phyloP scores from a whole-genome alignment of 2,113 vertebrate genomes.

The Ciconia boyciana region DNA sequence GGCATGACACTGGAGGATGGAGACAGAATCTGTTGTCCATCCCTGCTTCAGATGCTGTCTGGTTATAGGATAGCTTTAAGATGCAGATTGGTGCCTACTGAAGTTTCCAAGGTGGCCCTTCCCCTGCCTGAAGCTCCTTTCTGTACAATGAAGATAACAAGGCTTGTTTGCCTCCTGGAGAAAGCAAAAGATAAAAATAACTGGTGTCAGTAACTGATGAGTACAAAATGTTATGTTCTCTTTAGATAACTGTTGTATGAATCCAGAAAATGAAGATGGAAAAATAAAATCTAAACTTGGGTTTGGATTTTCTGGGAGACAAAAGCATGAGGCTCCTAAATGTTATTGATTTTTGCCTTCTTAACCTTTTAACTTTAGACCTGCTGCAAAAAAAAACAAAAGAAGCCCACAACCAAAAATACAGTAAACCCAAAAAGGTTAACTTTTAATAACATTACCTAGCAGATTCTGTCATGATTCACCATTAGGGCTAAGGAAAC shows the following conservation, averaged over 20 bases:
- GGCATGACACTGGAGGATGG: rapidly evolving
- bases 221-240: background rate
- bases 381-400: background rate
- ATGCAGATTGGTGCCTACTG: background rate
- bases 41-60: background rate
- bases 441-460: background rate
- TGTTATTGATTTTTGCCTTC: background rate
- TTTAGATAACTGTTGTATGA: background rate
- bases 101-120: background rate
- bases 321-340: background rate
- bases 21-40: background rate
- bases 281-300: background rate
- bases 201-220: background rate
- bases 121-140: background rate
- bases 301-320: background rate
- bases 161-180: background rate
- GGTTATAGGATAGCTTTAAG: background rate
- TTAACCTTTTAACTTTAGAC: background rate
- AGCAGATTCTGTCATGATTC: background rate
- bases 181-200: background rate
- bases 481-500: background rate
- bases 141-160: background rate
- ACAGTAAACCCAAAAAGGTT: background rate
- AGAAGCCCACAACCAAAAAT: background rate
- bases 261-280: background rate